A percentile compares a stretch with the other conserved stretches of the same genome.
Conservation (phyloP, 2,113 vertebrate species). For the Nematolebias whitei region DNA sequence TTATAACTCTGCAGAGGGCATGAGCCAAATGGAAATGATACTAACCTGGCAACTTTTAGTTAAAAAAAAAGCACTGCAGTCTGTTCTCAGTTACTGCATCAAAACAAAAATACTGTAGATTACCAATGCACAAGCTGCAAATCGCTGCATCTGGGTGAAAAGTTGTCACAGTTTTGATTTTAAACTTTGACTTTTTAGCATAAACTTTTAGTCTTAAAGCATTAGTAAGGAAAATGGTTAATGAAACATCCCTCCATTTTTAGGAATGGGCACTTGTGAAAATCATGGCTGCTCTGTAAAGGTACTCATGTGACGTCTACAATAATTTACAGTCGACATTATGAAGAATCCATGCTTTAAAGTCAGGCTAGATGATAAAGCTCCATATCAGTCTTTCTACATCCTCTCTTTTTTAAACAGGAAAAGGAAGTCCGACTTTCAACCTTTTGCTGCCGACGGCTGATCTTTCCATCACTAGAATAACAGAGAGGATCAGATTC, state of each 20-base stretch:
- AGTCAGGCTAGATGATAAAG: conserved; percentile 42
- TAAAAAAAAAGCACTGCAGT: conserved; percentile 8
- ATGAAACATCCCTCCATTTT: conserved; percentile 25
- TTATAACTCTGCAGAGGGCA: conserved; percentile 17
- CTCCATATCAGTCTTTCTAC: conserved; percentile 37
- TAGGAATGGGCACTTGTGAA: conserved; percentile 11
- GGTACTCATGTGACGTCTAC: conserved; percentile 15
- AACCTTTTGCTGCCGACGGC: conserved; percentile 58
- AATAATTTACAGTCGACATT: conserved; percentile 24
- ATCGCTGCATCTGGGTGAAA: conserved; percentile 14
- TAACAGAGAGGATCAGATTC: conserved; percentile 48
- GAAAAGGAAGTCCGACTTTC: conserved; percentile 68
- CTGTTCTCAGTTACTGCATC: not conserved
- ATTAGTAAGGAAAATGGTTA: conserved; percentile 1
- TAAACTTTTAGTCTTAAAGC: conserved; percentile 8
- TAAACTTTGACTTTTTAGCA: conserved; percentile 35
- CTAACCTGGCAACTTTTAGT: conserved; percentile 8
- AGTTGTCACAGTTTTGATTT: conserved; percentile 17
- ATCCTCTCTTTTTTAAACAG: conserved; percentile 69
- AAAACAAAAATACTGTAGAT: not conserved
- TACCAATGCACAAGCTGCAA: conserved; percentile 1
- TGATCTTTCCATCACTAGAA: conserved; percentile 58
- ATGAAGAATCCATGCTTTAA: conserved; percentile 29
- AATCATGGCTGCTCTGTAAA: conserved; percentile 15
- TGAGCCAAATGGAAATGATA: conserved; percentile 17